Percentiles rank a stretch among this genome's conserved stretches.
These are phyloP conservation scores for Cryptocephalus primarius DNA, from an alignment of 2,888 invertebrate species.

Conservation along the genomic window DNA sequence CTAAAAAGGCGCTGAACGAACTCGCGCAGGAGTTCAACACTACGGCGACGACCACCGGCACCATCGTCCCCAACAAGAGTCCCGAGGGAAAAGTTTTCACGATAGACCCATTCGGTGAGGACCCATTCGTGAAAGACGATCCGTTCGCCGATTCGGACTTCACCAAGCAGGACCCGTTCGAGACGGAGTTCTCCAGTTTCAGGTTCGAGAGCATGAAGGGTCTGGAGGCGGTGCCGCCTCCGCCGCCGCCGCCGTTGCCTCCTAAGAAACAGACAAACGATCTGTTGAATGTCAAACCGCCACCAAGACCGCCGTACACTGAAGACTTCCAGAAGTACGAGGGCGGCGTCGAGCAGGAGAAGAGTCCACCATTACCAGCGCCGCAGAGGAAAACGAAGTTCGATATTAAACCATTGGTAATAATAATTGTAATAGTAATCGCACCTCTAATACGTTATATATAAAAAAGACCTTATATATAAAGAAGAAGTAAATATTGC, in stretches of 20 bases:
- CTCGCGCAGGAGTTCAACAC: slow-evolving; percentile 33
- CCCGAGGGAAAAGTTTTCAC: slow-evolving; percentile 35
- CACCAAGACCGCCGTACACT: slow-evolving; percentile 48
- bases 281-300: slow-evolving; percentile 50
- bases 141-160: slow-evolving; percentile 50
- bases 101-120: slow-evolving; percentile 55
- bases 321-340: slow-evolving; percentile 40
- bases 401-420: slow-evolving; percentile 29
- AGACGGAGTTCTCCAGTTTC: slow-evolving; percentile 32
- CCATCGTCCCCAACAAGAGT: slow-evolving; percentile 8
- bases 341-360: slow-evolving; percentile 26
- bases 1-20: slow-evolving; percentile 85
- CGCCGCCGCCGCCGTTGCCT: slow-evolving; percentile 59
- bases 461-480: too few relatives aligned
- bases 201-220: slow-evolving; percentile 1
- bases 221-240: slow-evolving; percentile 30
- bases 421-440: too few relatives aligned
- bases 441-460: too few relatives aligned
- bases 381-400: slow-evolving; percentile 45
- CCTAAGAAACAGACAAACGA: slow-evolving; percentile 57
- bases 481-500: too few relatives aligned
- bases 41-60: slow-evolving; percentile 7
- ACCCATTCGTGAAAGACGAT: slow-evolving; percentile 63
- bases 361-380: slow-evolving; percentile 50
- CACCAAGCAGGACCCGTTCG: slow-evolving; percentile 52